Evolutionary conservation across 1,140 invertebrate genomes (phyloP).

Genomic region (Aphis craccivora): DNA sequence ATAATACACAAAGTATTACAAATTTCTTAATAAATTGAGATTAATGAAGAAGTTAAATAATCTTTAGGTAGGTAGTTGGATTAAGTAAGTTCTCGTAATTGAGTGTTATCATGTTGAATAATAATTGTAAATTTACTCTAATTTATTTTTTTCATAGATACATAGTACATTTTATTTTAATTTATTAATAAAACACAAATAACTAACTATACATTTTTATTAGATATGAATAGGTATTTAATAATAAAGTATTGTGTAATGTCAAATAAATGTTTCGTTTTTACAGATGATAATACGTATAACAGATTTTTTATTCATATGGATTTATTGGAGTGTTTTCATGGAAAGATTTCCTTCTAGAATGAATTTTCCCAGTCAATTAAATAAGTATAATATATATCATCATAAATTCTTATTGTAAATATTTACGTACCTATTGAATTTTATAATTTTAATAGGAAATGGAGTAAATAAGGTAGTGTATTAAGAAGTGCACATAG

Average conservation of each 20-base stretch:
- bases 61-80: background rate
- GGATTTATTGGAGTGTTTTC: background rate
- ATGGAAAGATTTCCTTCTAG: no score
- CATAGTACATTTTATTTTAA: background rate
- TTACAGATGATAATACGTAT: background rate
- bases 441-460: background rate
- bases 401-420: no score
- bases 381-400: no score
- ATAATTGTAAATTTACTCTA: background rate
- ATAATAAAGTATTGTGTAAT: no score
- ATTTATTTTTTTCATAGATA: no score
- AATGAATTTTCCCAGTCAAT: no score
- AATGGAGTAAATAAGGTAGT: background rate
- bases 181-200: background rate
- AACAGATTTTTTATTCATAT: background rate
- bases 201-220: background rate
- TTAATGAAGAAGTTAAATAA: conserved; percentile 24
- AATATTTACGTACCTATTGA: no score
- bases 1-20: conserved; percentile 1
- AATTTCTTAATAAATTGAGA: conserved; percentile 32
- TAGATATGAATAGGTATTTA: background rate
- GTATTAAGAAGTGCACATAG: background rate
- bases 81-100: background rate
- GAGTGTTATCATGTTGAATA: background rate
- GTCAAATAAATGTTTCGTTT: no score